Evolutionary conservation across 1,140 invertebrate genomes (phyloP), one percentile per base, ranked within the genome.

Genomic region (Bombus haemorrhoidalis): DNA sequence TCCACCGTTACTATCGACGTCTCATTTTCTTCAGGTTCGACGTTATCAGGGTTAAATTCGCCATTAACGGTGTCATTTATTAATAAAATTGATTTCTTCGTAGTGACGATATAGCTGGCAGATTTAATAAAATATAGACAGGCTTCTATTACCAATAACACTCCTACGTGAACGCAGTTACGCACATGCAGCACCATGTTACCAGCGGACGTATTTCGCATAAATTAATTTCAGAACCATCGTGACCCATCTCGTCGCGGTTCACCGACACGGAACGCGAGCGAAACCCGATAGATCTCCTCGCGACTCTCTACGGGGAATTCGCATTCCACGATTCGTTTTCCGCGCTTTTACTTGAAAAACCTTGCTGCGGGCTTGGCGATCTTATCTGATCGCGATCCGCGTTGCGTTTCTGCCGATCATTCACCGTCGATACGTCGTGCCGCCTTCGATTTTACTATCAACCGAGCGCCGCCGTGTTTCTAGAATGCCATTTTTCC

Each of bases 151-250:
- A 22, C 18, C 18, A 53, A 53, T 22, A 80, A 84, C 37, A 69
- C 73, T 47, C 76, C 81, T 43, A 86, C 86, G 83, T 72, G 15
- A 79, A 81, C 83, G 25, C 2, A 1, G 59, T 18, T 47, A 62
- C n/a, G 43, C 41, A 18, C 13, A 25, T 5, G 73, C 81, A 87
- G n/a, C n/a, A n/a, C n/a, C n/a, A 89, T 84, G 81, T 89, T 89
- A 84, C 83, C 81, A 1, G 74, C 69, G 82, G 68, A 41, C 9
- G 15, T 57, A 43, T 79, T 80, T 59, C 72, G 86, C 82, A 86
- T 89, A 88, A 91, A 89, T 91, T 86, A 85, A 89, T 88, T 85
- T 72, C 83, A 62, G 76, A 80, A 80, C 13, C 83, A 80, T 80
- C 83, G 83, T 72, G 68, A 80, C 76, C 83, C 62, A 62, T 13